Conservation (phyloP, 2,797 vertebrate genomes). For the Pristis pectinata region DNA sequence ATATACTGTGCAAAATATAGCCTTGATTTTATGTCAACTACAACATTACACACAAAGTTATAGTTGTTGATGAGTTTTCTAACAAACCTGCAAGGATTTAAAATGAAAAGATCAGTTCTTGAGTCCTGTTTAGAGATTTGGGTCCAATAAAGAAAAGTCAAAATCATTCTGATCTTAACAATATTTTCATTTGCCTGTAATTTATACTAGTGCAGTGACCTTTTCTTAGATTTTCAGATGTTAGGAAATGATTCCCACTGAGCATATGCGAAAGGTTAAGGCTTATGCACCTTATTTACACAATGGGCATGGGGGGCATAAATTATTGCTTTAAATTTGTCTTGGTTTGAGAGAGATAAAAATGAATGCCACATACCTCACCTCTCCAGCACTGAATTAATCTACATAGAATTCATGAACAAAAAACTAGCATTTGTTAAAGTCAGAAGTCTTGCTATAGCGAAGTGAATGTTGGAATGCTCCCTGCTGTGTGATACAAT, state of each 20-base stretch:
- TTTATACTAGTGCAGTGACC: neutral
- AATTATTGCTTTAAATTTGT: neutral
- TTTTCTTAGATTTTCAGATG: constrained; percentile 5
- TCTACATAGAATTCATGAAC: neutral
- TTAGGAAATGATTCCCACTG: neutral
- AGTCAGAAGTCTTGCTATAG: neutral
- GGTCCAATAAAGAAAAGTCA: neutral
- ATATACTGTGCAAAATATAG: too few species aligned
- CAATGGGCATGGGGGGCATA: neutral
- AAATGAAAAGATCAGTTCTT: neutral
- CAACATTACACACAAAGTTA: neutral
- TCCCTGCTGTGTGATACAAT: too few species aligned
- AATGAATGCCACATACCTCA: neutral
- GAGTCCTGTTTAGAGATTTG: neutral
- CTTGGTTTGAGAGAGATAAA: neutral
- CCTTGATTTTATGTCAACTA: neutral
- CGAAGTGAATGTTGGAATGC: neutral
- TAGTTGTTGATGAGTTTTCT: neutral
- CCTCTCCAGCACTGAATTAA: neutral
- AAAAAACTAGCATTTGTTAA: neutral
- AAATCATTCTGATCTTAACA: constrained; percentile 27
- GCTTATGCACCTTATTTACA: neutral
- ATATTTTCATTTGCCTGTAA: constrained; percentile 21
- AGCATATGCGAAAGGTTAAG: neutral
- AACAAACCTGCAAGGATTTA: constrained; percentile 18